phyloP scores from a whole-genome alignment of 2,113 vertebrate species.

The Prochilodus magdalenae region DNA sequence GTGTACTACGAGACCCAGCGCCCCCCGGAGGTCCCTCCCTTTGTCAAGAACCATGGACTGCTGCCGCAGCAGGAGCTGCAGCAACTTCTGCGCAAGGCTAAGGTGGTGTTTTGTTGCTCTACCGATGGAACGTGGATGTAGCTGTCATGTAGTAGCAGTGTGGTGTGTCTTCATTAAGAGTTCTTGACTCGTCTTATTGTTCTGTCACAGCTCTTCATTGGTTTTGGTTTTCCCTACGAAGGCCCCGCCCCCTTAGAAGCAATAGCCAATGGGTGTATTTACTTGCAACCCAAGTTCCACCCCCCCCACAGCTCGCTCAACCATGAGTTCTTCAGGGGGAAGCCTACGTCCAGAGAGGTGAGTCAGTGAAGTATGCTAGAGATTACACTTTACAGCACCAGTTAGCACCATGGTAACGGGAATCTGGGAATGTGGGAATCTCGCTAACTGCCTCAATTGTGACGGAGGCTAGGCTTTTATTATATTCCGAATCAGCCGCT shows the following conservation, averaged over 20 bases:
- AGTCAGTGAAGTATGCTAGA: slow-evolving; percentile 31
- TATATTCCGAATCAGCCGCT: neutral
- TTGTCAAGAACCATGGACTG: slow-evolving; percentile 96
- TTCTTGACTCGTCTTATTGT: neutral
- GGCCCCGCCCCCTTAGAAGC: slow-evolving; percentile 96
- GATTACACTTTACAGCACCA: too few relatives aligned
- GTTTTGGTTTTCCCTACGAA: slow-evolving; percentile 97
- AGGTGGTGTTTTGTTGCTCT: slow-evolving; percentile 69
- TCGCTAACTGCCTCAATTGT: neutral
- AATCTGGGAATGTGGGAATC: too few relatives aligned
- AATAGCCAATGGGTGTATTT: slow-evolving; percentile 95
- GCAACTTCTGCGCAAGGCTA: slow-evolving; percentile 92
- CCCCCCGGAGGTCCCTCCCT: slow-evolving; percentile 92
- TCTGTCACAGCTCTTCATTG: slow-evolving; percentile 87
- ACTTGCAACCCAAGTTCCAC: slow-evolving; percentile 90
- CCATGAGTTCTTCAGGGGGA: slow-evolving; percentile 97
- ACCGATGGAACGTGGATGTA: neutral
- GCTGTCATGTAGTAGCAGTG: neutral
- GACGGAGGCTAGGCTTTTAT: neutral
- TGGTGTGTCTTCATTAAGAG: neutral
- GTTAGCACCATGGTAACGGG: too few relatives aligned
- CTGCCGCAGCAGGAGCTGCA: slow-evolving; percentile 95
- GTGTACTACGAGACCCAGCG: slow-evolving; percentile 95
- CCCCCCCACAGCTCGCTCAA: slow-evolving; percentile 95
- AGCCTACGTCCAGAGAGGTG: slow-evolving; percentile 95